These are phyloP conservation scores for Drosophila arizonae DNA, from an alignment of 1,140 invertebrate genomes.

Conservation along the genomic window DNA sequence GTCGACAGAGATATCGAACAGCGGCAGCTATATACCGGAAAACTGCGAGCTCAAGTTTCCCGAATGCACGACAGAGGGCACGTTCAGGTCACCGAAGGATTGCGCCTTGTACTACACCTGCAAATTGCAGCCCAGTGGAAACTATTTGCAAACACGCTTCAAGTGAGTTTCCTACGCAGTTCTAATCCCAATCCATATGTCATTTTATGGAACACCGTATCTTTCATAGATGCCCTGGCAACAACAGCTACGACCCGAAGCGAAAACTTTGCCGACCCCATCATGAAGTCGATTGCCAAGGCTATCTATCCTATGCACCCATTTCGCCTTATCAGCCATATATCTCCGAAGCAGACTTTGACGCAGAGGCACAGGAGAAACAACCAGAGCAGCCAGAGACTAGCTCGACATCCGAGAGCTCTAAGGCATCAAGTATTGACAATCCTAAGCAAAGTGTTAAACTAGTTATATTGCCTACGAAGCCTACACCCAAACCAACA, in stretches of 20 bases:
- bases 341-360: constrained; percentile 40
- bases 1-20: constrained; percentile 64
- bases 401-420: not conserved
- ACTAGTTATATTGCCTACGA: constrained; percentile 29
- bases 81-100: constrained; percentile 77
- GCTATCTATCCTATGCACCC: constrained; percentile 46
- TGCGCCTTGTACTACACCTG: constrained; percentile 82
- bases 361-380: constrained; percentile 8
- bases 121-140: constrained; percentile 58
- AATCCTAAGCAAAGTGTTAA: not conserved
- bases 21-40: constrained; percentile 67
- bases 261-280: constrained; percentile 53
- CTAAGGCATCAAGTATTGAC: not conserved
- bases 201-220: not conserved
- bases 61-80: constrained; percentile 71
- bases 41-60: constrained; percentile 76
- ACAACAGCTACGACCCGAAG: constrained; percentile 58
- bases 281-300: constrained; percentile 48
- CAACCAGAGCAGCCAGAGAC: not conserved
- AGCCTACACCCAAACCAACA: constrained; percentile 5
- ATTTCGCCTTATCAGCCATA: constrained; percentile 57
- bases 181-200: too few relatives aligned
- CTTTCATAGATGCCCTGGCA: constrained; percentile 57
- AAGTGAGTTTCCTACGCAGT: constrained; percentile 46
- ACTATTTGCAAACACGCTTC: constrained; percentile 78